These are phyloP conservation scores for Phengaris arion DNA, from an alignment of 2,888 invertebrate genomes.

Conservation along the genomic window DNA sequence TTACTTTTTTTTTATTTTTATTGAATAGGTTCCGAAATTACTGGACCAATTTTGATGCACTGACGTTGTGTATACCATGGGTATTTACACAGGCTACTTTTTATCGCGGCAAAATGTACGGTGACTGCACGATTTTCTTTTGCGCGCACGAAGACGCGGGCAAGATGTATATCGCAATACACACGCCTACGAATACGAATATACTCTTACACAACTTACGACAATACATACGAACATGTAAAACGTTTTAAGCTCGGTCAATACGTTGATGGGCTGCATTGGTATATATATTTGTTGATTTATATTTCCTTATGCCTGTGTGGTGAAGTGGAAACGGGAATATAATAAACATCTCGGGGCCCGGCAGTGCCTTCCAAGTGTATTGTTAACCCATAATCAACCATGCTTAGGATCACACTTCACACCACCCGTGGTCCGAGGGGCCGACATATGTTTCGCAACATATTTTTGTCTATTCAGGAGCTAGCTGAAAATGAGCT, in stretches of 20 bases:
- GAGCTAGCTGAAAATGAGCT: too few species aligned
- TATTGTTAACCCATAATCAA: background rate
- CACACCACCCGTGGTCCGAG: background rate
- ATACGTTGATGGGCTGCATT: slow-evolving; percentile 10
- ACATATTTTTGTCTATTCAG: too few species aligned
- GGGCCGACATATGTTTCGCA: background rate
- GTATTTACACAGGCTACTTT: too few species aligned
- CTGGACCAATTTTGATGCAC: too few species aligned
- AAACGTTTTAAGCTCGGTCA: slow-evolving; percentile 2
- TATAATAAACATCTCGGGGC: too few species aligned
- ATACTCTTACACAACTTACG: background rate
- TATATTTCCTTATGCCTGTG: background rate
- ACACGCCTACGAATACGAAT: too few species aligned
- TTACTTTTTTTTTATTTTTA: too few species aligned
- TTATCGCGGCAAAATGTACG: background rate
- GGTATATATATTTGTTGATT: background rate
- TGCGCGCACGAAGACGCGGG: background rate
- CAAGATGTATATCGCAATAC: background rate
- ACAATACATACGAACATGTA: background rate
- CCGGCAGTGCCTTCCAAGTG: background rate
- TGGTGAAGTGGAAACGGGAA: background rate
- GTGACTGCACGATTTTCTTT: background rate
- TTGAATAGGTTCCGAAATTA: too few species aligned
- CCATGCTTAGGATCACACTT: background rate
- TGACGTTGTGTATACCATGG: too few species aligned